Conservation (phyloP, 64 coral and sea anemone genomes). For the Actinia equina region DNA sequence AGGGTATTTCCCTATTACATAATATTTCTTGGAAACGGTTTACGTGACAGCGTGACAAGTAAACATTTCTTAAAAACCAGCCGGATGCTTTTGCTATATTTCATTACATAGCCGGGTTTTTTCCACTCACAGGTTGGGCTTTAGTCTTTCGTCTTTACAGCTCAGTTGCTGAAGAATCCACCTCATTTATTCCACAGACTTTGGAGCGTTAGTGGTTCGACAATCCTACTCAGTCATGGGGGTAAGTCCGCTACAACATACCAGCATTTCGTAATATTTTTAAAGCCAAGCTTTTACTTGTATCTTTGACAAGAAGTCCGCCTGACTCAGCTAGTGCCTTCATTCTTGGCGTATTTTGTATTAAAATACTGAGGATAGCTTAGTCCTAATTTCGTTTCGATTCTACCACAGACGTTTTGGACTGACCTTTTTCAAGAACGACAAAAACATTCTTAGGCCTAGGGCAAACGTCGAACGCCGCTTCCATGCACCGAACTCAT, state of each 20-base stretch:
- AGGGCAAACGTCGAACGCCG: no score
- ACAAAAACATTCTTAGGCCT: no score
- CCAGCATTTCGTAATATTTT: no score
- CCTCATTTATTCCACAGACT: neutral
- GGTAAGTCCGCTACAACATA: neutral
- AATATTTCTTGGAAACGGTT: neutral
- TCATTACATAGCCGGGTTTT: neutral
- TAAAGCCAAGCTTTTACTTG: no score
- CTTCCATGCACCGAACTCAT: no score
- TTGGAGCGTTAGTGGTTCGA: neutral
- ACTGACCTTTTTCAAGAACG: neutral
- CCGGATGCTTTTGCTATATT: neutral
- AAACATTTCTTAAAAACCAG: neutral
- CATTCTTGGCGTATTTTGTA: no score
- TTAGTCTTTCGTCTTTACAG: neutral
- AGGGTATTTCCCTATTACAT: neutral
- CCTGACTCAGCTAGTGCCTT: no score
- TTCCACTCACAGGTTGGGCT: neutral
- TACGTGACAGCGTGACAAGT: neutral
- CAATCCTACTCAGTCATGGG: neutral
- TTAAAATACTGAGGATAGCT: no score
- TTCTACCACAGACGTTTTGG: no score
- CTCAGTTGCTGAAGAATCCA: neutral
- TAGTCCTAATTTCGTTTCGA: no score
- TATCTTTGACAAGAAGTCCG: no score